These are phyloP conservation scores for Cylas formicarius DNA, from an alignment of 1,140 invertebrate genomes.

Conservation along the genomic window DNA sequence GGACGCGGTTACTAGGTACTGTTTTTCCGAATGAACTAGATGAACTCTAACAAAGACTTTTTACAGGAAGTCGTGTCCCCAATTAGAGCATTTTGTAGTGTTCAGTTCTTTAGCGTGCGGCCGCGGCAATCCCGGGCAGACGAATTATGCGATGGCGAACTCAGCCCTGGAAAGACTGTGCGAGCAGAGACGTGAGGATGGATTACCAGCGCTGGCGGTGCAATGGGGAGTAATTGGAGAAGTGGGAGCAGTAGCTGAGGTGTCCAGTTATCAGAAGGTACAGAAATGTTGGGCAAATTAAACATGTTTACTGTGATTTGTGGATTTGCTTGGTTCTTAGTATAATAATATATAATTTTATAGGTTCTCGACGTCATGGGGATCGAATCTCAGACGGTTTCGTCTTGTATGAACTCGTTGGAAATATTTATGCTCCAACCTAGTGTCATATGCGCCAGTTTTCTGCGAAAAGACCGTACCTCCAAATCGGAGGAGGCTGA, in stretches of 20 bases:
- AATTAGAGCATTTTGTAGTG: conserved; percentile 48
- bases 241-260: conserved; percentile 45
- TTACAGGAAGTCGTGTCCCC: conserved; percentile 8
- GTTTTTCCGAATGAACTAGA: too few relatives aligned
- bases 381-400: neutral
- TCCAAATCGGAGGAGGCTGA: conserved; percentile 62
- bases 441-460: conserved; percentile 63
- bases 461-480: too few relatives aligned
- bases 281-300: neutral
- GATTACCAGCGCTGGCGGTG: conserved; percentile 50
- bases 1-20: conserved; percentile 54
- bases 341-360: neutral
- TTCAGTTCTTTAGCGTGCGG: conserved; percentile 74
- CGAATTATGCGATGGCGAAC: conserved; percentile 65
- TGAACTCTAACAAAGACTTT: too few relatives aligned
- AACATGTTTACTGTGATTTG: conserved; percentile 48
- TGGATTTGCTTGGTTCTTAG: conserved; percentile 43
- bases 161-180: conserved; percentile 55
- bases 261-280: conserved; percentile 17
- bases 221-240: conserved; percentile 56
- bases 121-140: conserved; percentile 69
- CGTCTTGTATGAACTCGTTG: conserved; percentile 62
- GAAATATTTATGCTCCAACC: conserved; percentile 62
- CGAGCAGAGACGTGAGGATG: conserved; percentile 44
- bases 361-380: neutral